A percentile compares a stretch with the other conserved stretches of the same genome.
Conservation (phyloP, 2,888 invertebrate species). For the Odontomyia ornata region DNA sequence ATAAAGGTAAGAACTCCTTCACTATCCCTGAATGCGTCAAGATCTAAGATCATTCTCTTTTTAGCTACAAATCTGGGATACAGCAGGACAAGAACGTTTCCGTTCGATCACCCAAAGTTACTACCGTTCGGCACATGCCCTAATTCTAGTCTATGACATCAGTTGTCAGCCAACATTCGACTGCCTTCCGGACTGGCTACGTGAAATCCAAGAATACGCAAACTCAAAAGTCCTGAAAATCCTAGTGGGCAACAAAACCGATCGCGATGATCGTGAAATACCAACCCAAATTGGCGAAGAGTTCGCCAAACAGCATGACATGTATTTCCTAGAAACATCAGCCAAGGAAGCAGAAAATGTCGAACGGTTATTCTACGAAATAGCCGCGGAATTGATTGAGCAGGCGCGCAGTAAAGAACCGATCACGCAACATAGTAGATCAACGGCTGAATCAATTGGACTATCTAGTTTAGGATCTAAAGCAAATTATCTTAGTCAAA, state of each 20-base stretch:
- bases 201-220: conserved; percentile 97
- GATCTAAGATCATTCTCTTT: conserved; percentile 52
- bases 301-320: conserved; percentile 93
- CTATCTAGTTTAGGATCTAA: conserved; percentile 53
- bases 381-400: conserved; percentile 92
- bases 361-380: conserved; percentile 95
- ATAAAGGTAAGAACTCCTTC: conserved; percentile 74
- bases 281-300: conserved; percentile 94
- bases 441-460: conserved; percentile 48
- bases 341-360: conserved; percentile 98
- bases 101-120: conserved; percentile 98
- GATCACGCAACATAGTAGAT: conserved; percentile 56
- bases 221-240: conserved; percentile 93
- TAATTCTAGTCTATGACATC: conserved; percentile 96
- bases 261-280: conserved; percentile 90
- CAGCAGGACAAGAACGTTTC: conserved; percentile 96
- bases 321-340: conserved; percentile 98
- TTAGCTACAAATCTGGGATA: conserved; percentile 98
- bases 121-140: conserved; percentile 95
- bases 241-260: conserved; percentile 98
- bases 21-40: too few species aligned
- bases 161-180: conserved; percentile 98
- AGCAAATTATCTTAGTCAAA: conserved; percentile 53
- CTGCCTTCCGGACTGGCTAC: conserved; percentile 95
- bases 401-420: conserved; percentile 83